Evolutionary conservation across 1,140 invertebrate genomes (phyloP).

Genomic region (Euura saliciscinereae): DNA sequence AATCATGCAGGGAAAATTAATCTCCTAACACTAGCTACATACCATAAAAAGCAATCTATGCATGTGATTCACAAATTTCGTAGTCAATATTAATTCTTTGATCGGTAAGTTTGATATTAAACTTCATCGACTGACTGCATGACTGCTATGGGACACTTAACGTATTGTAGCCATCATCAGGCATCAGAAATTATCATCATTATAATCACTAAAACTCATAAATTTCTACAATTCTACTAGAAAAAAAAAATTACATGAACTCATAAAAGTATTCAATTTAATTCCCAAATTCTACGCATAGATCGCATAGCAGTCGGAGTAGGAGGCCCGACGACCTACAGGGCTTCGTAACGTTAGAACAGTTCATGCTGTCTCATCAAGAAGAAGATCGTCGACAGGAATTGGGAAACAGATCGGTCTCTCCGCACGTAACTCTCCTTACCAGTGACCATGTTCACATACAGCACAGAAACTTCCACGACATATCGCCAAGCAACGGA

Average conservation of each 20-base stretch:
- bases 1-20: neutral
- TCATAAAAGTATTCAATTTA: neutral
- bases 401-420: slow-evolving; percentile 26
- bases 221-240: no score
- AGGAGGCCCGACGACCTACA: slow-evolving; percentile 52
- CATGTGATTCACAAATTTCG: neutral
- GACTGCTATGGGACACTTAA: neutral
- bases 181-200: no score
- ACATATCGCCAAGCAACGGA: slow-evolving; percentile 17
- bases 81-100: neutral
- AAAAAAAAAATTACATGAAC: no score
- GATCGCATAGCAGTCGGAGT: slow-evolving; percentile 25
- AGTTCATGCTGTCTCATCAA: slow-evolving; percentile 76
- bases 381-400: slow-evolving; percentile 66
- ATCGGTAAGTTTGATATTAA: neutral
- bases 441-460: slow-evolving; percentile 46
- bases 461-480: slow-evolving; percentile 39
- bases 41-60: neutral
- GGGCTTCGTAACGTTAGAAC: slow-evolving; percentile 71
- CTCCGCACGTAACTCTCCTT: slow-evolving; percentile 33
- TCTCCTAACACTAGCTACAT: neutral
- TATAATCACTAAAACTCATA: no score
- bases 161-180: no score
- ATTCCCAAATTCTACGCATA: slow-evolving; percentile 6
- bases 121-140: slow-evolving; percentile 3